Evolutionary conservation across 2,797 vertebrate genomes (phyloP).

Genomic region (Cossypha dichroa): DNA sequence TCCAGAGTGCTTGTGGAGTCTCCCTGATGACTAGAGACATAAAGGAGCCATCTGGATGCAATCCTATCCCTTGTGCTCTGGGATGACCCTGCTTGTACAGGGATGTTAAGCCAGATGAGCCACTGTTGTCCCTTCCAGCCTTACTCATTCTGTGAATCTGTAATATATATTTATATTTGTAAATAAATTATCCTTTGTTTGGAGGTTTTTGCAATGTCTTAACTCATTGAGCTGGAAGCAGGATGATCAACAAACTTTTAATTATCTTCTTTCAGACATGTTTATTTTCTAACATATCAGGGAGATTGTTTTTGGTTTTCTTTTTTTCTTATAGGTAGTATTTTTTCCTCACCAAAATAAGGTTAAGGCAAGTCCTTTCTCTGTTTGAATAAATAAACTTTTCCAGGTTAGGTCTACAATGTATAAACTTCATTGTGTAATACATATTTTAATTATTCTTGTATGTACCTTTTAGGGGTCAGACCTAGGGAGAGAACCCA

Average conservation of each 20-base stretch:
- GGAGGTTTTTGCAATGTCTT: background rate
- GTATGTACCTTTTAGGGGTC: background rate
- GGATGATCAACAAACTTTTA: background rate
- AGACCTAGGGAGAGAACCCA: background rate
- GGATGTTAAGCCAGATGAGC: background rate
- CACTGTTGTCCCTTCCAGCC: background rate
- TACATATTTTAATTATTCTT: constrained; percentile 22
- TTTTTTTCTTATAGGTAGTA: background rate
- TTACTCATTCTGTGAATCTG: background rate
- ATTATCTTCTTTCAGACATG: background rate
- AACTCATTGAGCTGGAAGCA: background rate
- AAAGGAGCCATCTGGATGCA: background rate
- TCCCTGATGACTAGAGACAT: background rate
- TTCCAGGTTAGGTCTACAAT: background rate
- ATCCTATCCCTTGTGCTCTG: background rate
- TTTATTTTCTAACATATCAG: background rate
- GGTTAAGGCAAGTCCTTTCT: background rate
- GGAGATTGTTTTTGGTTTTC: rapidly evolving
- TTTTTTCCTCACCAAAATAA: background rate
- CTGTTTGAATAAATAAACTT: background rate
- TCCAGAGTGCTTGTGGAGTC: background rate
- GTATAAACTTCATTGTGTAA: background rate
- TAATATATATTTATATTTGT: background rate
- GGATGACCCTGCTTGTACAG: background rate
- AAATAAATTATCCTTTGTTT: background rate